Percentiles rank a stretch among this genome's conserved stretches.
Conservation (phyloP, 2,113 vertebrate genomes). For the Rhea pennata region DNA sequence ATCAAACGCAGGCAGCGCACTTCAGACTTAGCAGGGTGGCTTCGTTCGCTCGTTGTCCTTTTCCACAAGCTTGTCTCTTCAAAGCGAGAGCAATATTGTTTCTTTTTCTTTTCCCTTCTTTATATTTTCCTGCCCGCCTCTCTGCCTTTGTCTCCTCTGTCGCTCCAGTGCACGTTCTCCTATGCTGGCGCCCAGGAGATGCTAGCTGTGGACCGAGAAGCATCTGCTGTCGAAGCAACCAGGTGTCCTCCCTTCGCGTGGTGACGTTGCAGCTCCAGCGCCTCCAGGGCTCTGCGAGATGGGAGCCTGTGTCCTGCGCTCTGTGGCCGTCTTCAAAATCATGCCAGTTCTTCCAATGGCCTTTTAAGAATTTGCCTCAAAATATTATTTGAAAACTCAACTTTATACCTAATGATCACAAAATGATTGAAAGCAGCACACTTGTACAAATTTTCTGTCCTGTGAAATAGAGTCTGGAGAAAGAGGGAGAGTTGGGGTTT, state of each 20-base stretch:
- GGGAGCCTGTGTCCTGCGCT: neutral
- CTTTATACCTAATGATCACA: neutral
- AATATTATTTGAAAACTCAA: neutral
- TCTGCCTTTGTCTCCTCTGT: neutral
- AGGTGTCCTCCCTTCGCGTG: neutral
- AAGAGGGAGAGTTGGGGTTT: neutral
- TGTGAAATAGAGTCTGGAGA: neutral
- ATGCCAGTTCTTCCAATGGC: neutral
- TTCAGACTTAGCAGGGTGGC: slow-evolving; percentile 35
- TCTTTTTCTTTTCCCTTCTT: neutral
- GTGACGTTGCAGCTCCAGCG: neutral
- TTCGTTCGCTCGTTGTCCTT: slow-evolving; percentile 24
- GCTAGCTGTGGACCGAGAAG: neutral
- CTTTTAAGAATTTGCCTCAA: slow-evolving; percentile 39
- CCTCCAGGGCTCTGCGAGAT: neutral
- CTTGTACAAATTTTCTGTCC: neutral
- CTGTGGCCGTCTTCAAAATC: neutral
- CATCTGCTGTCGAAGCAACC: neutral
- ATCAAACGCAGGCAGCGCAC: neutral
- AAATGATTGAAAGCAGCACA: neutral
- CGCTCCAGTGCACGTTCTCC: neutral
- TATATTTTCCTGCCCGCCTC: neutral
- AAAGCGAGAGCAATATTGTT: neutral
- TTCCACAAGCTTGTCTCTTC: neutral
- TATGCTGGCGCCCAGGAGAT: neutral